phyloP scores from a whole-genome alignment of 2,888 invertebrate genomes.

The Trachelus tabidus region DNA sequence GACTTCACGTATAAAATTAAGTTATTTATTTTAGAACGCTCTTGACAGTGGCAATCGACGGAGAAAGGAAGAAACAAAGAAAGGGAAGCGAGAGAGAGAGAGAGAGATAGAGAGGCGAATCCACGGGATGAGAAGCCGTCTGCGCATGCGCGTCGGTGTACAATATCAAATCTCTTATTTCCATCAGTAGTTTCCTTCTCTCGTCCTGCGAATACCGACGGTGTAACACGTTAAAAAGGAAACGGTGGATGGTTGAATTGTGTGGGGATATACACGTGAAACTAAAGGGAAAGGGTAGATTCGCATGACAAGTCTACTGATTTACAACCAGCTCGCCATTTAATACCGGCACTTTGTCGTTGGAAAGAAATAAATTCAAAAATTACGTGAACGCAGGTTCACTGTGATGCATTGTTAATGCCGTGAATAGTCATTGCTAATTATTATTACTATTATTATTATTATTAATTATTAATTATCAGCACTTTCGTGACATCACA shows the following conservation, averaged over 20 bases:
- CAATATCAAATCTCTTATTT: background rate
- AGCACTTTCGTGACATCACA: background rate
- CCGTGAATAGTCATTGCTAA: background rate
- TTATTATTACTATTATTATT: background rate
- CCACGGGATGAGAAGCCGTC: background rate
- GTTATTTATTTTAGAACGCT: slow-evolving; percentile 34
- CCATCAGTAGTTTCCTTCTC: background rate
- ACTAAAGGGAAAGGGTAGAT: background rate
- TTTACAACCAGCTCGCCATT: background rate
- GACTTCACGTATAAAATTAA: slow-evolving; percentile 28
- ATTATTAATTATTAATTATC: background rate
- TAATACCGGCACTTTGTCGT: background rate
- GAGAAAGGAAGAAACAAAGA: background rate
- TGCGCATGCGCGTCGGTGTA: background rate
- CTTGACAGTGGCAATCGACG: background rate
- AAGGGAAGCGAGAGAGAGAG: too few species aligned
- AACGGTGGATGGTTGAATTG: background rate
- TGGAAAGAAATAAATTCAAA: background rate
- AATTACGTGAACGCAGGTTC: background rate
- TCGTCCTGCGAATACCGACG: background rate
- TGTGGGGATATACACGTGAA: background rate
- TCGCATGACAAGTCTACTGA: background rate
- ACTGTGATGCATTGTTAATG: background rate
- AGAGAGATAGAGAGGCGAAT: too few species aligned
- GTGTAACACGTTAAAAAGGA: background rate